Evolutionary conservation across 2,113 vertebrate genomes (phyloP), one percentile per base, ranked within the genome.

Genomic region (Plestiodon gilberti): DNA sequence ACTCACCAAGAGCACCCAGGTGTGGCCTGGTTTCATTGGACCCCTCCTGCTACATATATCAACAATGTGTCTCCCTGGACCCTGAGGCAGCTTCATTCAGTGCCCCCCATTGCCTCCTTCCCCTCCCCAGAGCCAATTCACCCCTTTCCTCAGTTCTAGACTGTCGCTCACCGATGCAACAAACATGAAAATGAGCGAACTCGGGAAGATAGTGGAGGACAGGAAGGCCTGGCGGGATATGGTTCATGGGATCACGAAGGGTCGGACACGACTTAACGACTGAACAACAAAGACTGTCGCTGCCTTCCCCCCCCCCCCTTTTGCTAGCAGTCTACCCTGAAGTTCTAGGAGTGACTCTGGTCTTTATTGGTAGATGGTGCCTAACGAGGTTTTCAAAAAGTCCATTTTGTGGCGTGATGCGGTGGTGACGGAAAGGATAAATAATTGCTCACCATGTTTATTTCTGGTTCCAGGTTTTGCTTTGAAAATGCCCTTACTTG

Each of bases 401-500:
- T 7, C 2, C 23, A 84, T 2, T 23, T 40, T 8, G 67, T 43
- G 25, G 77, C 14, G 30, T n/a, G 40, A n/a, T n/a, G n/a, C 65
- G 76, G 52, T 38, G 22, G 52, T 40, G 67, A 38, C 28, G 15
- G 61, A 30, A 43, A 71, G 14, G 55, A 59, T 57, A 70, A 71
- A 67, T 76, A 33, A 57, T 38, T 38, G 6, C 33, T 69, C 43
- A 82, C 11, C 57, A 35, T 78, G n/a, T 90, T 84, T 91, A 78
- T 87, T 86, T 64, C 55, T 57, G 82, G 22, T 52, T 61, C 40
- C 30, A 64, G 82, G 55, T 84, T 70, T 86, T 83, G 52, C 73
- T 74, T 84, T 69, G 25, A 30, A 85, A 61, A 48, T 69, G 78
- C 87, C 52, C 22, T 86, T 91, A 77, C 83, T 88, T 10, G 71